A percentile compares a stretch with the other conserved stretches of the same genome.
phyloP scores from a whole-genome alignment of 2,888 invertebrate species.

The Lasioglossum calceatum region DNA sequence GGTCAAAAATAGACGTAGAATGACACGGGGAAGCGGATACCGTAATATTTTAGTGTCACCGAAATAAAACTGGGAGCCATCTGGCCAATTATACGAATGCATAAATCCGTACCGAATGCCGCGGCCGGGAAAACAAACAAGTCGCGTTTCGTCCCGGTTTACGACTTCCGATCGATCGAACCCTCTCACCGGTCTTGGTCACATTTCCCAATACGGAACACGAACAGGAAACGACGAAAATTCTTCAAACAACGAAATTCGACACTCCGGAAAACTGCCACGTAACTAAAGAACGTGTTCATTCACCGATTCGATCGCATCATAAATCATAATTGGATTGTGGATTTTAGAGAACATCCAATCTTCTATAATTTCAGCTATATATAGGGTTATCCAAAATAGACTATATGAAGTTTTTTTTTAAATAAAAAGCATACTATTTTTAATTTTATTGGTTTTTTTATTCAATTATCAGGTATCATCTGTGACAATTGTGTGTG shows the following conservation, averaged over 20 bases:
- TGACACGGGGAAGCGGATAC: constrained; percentile 72
- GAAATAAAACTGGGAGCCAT: constrained; percentile 73
- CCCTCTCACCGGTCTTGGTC: neutral
- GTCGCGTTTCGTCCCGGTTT: constrained; percentile 48
- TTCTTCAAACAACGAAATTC: neutral
- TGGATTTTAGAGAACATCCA: neutral
- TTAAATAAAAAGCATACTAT: too few species aligned
- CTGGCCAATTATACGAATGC: constrained; percentile 71
- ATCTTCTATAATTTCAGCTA: neutral
- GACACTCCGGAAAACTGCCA: neutral
- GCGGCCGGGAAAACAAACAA: constrained; percentile 59
- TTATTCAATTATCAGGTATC: too few species aligned
- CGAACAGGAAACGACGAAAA: neutral
- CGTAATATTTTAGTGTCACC: constrained; percentile 72
- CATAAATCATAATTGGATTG: neutral
- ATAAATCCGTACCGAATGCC: constrained; percentile 61
- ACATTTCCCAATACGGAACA: neutral
- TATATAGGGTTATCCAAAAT: neutral
- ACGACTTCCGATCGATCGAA: constrained; percentile 57
- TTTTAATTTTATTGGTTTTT: too few species aligned
- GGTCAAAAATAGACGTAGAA: constrained; percentile 71
- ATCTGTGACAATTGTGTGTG: too few species aligned
- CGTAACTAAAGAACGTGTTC: neutral
- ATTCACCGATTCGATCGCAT: neutral
- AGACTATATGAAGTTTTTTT: too few species aligned